phyloP scores from a whole-genome alignment of 2,797 vertebrate genomes.

The Halcyon leucocephala region DNA sequence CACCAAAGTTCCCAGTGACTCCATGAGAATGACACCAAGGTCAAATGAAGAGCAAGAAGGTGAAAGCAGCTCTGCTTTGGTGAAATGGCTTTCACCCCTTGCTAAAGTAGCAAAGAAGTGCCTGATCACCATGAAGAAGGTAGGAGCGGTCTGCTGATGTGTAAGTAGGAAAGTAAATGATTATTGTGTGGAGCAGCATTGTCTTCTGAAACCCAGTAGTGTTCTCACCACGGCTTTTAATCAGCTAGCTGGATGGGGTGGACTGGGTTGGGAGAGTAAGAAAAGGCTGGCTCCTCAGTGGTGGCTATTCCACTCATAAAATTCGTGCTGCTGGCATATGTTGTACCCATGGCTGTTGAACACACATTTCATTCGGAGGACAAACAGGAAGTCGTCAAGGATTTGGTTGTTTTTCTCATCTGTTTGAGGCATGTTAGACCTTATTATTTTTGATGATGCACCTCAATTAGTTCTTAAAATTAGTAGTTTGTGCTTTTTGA shows the following conservation, averaged over 20 bases:
- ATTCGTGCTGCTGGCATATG: neutral
- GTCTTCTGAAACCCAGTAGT: neutral
- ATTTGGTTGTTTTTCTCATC: neutral
- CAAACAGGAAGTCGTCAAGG: neutral
- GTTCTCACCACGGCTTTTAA: neutral
- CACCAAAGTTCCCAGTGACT: neutral
- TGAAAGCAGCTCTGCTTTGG: neutral
- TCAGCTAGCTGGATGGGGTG: neutral
- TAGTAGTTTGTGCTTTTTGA: constrained; percentile 18
- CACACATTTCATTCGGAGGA: neutral
- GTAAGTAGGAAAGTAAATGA: neutral
- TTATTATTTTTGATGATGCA: constrained; percentile 52
- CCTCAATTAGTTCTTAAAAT: constrained; percentile 68
- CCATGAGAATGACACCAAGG: neutral
- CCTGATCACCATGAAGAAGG: neutral
- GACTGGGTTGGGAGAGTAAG: neutral
- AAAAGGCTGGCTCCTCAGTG: neutral
- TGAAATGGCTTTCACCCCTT: neutral
- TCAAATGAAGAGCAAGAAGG: neutral
- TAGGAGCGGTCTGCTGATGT: neutral
- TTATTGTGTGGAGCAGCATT: neutral
- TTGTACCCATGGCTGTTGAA: neutral
- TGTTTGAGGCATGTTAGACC: constrained; percentile 41
- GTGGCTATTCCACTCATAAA: neutral
- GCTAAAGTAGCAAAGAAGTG: neutral